Evolutionary conservation across 2,888 invertebrate species (phyloP).

Genomic region (Sphinx pinastri): DNA sequence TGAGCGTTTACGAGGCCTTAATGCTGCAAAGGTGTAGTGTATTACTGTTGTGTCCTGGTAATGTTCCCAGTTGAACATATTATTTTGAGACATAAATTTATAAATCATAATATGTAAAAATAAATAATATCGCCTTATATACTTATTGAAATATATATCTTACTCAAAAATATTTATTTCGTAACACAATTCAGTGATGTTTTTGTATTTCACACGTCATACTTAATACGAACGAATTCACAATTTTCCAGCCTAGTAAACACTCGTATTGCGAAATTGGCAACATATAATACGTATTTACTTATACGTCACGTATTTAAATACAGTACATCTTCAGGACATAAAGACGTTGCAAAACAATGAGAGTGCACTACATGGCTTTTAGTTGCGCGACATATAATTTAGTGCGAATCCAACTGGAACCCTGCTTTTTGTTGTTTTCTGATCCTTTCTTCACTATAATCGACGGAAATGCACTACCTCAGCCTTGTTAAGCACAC

Average conservation of each 20-base stretch:
- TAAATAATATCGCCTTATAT: not conserved
- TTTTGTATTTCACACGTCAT: not conserved
- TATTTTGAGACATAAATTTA: too few species aligned
- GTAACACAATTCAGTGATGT: too few species aligned
- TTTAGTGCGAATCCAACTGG: not conserved
- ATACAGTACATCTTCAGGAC: not conserved
- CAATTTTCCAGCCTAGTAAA: not conserved
- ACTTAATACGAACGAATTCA: not conserved
- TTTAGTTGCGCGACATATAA: not conserved
- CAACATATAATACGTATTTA: not conserved
- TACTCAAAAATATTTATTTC: too few species aligned
- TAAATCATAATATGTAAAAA: too few species aligned
- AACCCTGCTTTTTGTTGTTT: not conserved
- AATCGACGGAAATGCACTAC: slow-evolving; percentile 6
- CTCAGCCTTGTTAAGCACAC: not conserved
- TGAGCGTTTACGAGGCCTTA: not conserved
- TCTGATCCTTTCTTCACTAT: not conserved
- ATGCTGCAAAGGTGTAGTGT: not conserved
- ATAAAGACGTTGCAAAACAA: slow-evolving; percentile 1
- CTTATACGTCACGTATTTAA: not conserved
- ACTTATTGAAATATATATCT: too few species aligned
- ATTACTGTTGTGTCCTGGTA: not conserved
- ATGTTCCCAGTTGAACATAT: not conserved
- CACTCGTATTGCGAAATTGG: not conserved
- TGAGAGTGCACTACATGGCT: not conserved